Evolutionary conservation across 2,113 vertebrate genomes (phyloP), one percentile per base, ranked within the genome.

Genomic region (Manacus vitellinus): DNA sequence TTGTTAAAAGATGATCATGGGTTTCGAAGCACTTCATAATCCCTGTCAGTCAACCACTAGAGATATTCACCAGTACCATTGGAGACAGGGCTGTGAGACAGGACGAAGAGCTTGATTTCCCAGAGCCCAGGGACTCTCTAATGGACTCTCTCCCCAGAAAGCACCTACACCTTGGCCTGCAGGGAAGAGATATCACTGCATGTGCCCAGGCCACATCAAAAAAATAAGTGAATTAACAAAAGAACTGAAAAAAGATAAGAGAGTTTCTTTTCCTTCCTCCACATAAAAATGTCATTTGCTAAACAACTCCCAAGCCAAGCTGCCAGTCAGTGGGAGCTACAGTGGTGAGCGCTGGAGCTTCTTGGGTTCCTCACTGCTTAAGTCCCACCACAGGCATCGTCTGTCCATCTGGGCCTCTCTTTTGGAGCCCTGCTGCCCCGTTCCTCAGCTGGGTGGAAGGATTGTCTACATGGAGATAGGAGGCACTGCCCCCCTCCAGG

Each of bases 181-280:
- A 84, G 61, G 44, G 31, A 47, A 56, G 39, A 18, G 21, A 30
- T 33, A 8, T 39, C 2, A 0, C 33, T 92, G 17, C 33, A 16
- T 17, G 37, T 35, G 31, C 9, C 28, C 1, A 0, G 47, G 35
- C 23, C 5, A 7, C 0, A 1, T 2, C 6, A 49, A 86, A 67
- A 67, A 62, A 44, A 41, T 11, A 31, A 81, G 3, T 33, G 20
- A 54, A 61, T 66, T 56, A 31, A 14, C 17, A 88, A 41, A 74
- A 88, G 56, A 88, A 78, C 8, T 51, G 22, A 35, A 39, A 61
- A 77, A 74, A 83, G 68, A 30, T 0, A 23, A 28, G 33, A 17
- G 19, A 6, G 4, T 46, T 58, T 33, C 4, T 62, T 81, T 68
- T 77, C 3, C 8, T 67, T 76, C 58, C 22, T 90, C 33, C 13